Evolutionary conservation across 2,888 invertebrate species (phyloP), one percentile per base, ranked within the genome.

Genomic region (Chymomyza fuscimana): DNA sequence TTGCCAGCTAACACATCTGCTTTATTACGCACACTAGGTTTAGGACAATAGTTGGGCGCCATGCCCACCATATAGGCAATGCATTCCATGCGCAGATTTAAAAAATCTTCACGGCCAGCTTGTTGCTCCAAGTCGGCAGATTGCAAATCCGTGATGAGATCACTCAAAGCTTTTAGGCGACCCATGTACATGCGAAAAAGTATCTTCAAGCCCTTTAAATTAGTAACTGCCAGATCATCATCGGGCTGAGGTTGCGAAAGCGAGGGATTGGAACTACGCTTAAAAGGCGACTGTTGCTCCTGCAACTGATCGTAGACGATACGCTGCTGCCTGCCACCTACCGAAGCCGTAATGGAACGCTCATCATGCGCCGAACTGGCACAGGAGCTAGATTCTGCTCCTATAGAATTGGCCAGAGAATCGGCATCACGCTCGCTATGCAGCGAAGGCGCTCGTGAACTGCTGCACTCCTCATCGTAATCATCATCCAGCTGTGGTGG

Each of bases 131-230:
- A 66, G 61, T 90, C 89, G 5, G 88, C 89, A 10, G 90, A 88
- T 50, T 89, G 89, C 3, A 89, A 72, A 58, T 90, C 90, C 0
- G 81, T 86, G n/a, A 88, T 88, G 25, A 89, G 82, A 79, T 90
- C 90, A 74, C 90, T 90, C 7, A 91, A 77, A 0, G 88, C 86
- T 70, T 91, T 92, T 2, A 93, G 78, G 72, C 93, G 92, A 0
- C 93, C 93, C 79, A 94, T 90, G 79, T 94, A 94, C 67, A 94
- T 94, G 63, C 94, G 92, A 25, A 94, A 94, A 19, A 94, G 88
- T 63, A 94, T 92, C 82, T 94, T 94, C 66, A 94, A 92, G 0
- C 94, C 94, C 72, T 92, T 92, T 1, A 89, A 77, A 77, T 90
- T 91, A 0, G 82, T 88, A 70, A 89, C 90, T 29, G 77, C 74